phyloP scores from a whole-genome alignment of 2,797 vertebrate species.

The Mormyrops boulengeri region DNA sequence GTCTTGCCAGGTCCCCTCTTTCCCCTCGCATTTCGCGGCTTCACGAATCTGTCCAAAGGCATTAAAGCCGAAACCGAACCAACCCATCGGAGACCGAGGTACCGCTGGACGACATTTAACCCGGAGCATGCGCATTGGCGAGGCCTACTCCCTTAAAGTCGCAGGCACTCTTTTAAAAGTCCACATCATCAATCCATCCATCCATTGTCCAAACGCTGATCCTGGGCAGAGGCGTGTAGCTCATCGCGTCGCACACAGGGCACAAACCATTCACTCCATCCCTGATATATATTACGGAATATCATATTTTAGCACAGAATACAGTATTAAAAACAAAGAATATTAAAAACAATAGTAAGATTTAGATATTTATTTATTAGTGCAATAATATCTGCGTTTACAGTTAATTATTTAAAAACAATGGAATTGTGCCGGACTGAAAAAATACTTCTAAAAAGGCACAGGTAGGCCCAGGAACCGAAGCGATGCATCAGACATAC shows the following conservation, averaged over 20 bases:
- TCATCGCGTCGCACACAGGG: background rate
- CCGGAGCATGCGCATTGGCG: background rate
- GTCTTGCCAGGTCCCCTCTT: background rate
- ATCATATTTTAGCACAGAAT: background rate
- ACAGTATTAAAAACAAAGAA: background rate
- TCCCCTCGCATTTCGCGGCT: background rate
- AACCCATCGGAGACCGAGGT: constrained; percentile 35
- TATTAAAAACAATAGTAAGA: background rate
- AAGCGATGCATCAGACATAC: background rate
- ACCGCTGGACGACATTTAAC: background rate
- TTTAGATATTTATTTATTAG: constrained; percentile 11
- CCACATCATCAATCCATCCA: background rate
- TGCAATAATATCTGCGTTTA: background rate
- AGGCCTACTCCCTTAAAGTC: background rate
- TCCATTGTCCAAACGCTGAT: background rate
- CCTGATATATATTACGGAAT: background rate
- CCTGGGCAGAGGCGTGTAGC: background rate
- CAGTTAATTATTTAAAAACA: constrained; percentile 9
- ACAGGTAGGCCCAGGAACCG: background rate
- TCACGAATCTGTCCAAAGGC: constrained; percentile 63
- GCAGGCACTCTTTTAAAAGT: background rate
- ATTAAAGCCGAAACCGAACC: constrained; percentile 80
- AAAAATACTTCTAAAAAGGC: constrained; percentile 2
- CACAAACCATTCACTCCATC: background rate
- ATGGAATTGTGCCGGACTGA: constrained; percentile 32